Evolutionary conservation across 37 sponge, comb jelly and placozoan genomes (phyloP).

Genomic region (Tethya wilhelma): DNA sequence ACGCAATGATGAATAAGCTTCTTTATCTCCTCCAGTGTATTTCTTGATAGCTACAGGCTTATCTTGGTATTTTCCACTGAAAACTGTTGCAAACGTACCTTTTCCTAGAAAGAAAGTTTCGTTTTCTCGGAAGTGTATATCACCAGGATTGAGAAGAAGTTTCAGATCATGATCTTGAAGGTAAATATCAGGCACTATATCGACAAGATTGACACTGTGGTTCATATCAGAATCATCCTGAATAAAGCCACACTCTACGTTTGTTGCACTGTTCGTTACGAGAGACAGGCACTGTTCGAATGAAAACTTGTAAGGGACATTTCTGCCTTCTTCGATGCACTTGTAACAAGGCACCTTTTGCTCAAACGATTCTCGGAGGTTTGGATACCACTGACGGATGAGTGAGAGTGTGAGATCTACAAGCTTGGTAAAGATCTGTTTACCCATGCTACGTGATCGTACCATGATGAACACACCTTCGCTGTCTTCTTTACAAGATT

Average conservation of each 20-base stretch:
- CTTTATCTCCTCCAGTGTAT: constrained; percentile 24
- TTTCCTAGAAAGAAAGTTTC: constrained; percentile 30
- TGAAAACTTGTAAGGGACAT: neutral
- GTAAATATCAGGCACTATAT: constrained; percentile 69
- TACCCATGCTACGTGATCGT: constrained; percentile 27
- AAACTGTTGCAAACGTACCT: constrained; percentile 73
- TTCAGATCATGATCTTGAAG: constrained; percentile 44
- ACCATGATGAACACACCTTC: constrained; percentile 46
- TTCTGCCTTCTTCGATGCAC: constrained; percentile 14
- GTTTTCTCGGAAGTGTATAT: constrained; percentile 42
- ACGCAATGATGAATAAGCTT: constrained; percentile 40
- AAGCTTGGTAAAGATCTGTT: constrained; percentile 27
- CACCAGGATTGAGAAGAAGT: constrained; percentile 36
- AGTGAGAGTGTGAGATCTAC: constrained; percentile 41
- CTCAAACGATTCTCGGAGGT: constrained; percentile 17
- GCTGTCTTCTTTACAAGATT: neutral
- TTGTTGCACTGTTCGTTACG: neutral
- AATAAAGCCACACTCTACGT: constrained; percentile 6
- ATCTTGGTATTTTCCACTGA: constrained; percentile 44
- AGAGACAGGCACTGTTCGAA: neutral
- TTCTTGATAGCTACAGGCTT: constrained; percentile 61
- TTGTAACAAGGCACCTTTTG: constrained; percentile 33
- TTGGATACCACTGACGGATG: constrained; percentile 62
- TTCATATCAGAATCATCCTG: neutral
- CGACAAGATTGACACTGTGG: constrained; percentile 11